Conservation (phyloP, 2,797 vertebrate species). For the Aulostomus chinensis region DNA sequence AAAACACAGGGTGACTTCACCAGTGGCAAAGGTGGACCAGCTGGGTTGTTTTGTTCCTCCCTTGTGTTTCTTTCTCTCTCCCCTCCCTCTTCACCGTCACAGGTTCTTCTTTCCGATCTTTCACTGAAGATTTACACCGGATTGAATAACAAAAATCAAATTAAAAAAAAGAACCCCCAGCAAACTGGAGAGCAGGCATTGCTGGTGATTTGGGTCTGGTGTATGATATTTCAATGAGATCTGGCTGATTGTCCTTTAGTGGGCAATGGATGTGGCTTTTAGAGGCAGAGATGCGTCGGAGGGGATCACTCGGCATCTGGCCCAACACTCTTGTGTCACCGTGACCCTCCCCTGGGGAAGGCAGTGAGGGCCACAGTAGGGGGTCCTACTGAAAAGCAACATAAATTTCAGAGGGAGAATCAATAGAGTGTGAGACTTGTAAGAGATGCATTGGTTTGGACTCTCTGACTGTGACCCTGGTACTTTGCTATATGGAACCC, state of each 20-base stretch:
- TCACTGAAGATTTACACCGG: conserved; percentile 71
- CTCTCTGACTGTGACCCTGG: conserved; percentile 62
- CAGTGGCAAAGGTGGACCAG: conserved; percentile 81
- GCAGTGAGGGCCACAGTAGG: conserved; percentile 81
- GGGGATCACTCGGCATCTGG: conserved; percentile 83
- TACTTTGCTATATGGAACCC: conserved; percentile 50
- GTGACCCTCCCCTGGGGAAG: conserved; percentile 75
- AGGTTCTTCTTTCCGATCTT: conserved; percentile 42
- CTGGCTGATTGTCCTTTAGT: conserved; percentile 59
- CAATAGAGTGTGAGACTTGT: conserved; percentile 79
- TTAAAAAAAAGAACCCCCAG: conserved; percentile 15
- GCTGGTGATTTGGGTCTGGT: conserved; percentile 63
- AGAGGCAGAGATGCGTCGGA: conserved; percentile 75
- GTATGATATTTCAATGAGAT: conserved; percentile 67
- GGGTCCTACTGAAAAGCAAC: conserved; percentile 78
- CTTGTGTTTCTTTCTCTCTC: conserved; percentile 47
- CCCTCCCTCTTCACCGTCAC: conserved; percentile 46
- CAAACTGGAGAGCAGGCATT: conserved; percentile 36
- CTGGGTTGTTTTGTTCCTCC: conserved; percentile 77
- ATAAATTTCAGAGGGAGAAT: conserved; percentile 85
- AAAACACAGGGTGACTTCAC: conserved; percentile 77
- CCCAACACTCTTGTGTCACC: conserved; percentile 83
- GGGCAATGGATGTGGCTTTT: conserved; percentile 71
- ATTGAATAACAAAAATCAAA: conserved; percentile 44
- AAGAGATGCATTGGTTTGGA: conserved; percentile 75